Percentiles rank a stretch among this genome's conserved stretches.
These are phyloP conservation scores for Chrysocyon brachyurus DNA, from an alignment of 2,797 vertebrate species.

Conservation along the genomic window DNA sequence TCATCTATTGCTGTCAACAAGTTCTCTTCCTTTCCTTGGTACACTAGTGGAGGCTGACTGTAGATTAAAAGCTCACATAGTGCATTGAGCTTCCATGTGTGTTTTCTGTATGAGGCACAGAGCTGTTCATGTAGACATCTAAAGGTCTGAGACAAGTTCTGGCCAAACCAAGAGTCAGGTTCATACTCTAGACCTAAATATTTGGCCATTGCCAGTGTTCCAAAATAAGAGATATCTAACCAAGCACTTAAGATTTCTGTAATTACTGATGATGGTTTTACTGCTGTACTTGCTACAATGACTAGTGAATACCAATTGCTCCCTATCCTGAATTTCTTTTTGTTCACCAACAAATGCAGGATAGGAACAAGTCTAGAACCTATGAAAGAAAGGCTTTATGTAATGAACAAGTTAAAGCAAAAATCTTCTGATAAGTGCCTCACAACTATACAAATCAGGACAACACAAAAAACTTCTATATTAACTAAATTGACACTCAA, in stretches of 20 bases:
- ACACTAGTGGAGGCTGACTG: background rate
- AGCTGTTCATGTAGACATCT: background rate
- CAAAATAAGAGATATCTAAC: background rate
- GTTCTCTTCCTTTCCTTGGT: background rate
- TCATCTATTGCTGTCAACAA: background rate
- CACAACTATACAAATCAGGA: background rate
- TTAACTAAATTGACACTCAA: background rate
- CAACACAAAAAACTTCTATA: background rate
- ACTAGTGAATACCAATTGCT: background rate
- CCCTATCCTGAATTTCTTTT: slow-evolving; percentile 24
- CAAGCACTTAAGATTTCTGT: background rate
- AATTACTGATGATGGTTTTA: background rate
- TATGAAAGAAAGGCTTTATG: slow-evolving; percentile 16
- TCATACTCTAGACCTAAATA: background rate
- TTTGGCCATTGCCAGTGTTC: background rate
- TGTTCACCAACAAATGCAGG: slow-evolving; percentile 23
- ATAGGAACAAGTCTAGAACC: background rate
- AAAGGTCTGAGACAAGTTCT: background rate
- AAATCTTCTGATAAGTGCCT: background rate
- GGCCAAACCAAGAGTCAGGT: background rate
- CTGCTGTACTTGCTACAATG: background rate
- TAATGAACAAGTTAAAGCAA: background rate
- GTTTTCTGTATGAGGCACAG: background rate
- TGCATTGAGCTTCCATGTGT: background rate
- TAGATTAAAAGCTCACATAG: background rate